These are phyloP conservation scores for Parelbella ahira DNA, from an alignment of 2,888 invertebrate genomes.

Conservation along the genomic window DNA sequence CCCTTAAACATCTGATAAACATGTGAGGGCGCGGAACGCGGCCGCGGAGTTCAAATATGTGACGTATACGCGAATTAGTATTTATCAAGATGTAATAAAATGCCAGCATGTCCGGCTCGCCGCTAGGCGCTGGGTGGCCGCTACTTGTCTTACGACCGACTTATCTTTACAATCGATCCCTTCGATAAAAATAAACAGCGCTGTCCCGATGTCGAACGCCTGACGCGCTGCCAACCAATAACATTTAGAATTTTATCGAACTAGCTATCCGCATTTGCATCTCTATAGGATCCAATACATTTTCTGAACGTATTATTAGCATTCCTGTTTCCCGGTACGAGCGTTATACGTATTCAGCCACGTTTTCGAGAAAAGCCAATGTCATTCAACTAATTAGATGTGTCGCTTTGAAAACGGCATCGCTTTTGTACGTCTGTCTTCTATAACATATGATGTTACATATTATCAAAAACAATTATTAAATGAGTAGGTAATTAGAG, in stretches of 20 bases:
- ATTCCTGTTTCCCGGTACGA: constrained; percentile 43
- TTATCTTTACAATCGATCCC: constrained; percentile 79
- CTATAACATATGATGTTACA: constrained; percentile 15
- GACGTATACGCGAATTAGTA: constrained; percentile 72
- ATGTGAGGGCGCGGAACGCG: constrained; percentile 29
- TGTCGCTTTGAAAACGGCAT: constrained; percentile 13
- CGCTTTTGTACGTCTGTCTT: constrained; percentile 13
- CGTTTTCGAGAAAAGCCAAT: constrained; percentile 16
- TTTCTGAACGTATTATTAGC: constrained; percentile 66
- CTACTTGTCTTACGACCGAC: constrained; percentile 79
- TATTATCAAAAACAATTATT: constrained; percentile 19
- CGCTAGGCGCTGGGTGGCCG: constrained; percentile 65
- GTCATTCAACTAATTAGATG: constrained; percentile 7
- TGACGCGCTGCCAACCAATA: constrained; percentile 71
- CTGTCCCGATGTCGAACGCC: constrained; percentile 61
- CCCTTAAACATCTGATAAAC: too few species aligned
- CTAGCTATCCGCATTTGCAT: constrained; percentile 69
- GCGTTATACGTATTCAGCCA: constrained; percentile 14
- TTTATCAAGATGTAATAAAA: constrained; percentile 76
- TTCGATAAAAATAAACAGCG: constrained; percentile 71
- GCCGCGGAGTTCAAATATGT: constrained; percentile 61
- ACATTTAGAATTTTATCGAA: constrained; percentile 70
- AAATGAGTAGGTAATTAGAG: too few species aligned
- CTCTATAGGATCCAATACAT: constrained; percentile 67
- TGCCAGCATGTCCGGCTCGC: constrained; percentile 53